These are phyloP conservation scores for Macrophya alboannulata DNA, from an alignment of 2,888 invertebrate species.

Conservation along the genomic window DNA sequence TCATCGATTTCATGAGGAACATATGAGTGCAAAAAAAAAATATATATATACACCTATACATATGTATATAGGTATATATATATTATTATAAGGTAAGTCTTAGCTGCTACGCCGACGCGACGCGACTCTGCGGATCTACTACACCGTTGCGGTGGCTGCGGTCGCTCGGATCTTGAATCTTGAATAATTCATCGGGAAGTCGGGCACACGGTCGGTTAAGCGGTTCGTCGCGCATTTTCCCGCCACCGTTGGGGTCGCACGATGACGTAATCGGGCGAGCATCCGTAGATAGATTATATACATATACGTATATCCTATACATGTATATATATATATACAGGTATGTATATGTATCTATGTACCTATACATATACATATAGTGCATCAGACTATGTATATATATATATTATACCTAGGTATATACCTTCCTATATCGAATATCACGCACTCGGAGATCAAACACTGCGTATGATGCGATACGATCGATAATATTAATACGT, in stretches of 20 bases:
- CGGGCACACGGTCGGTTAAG: constrained; percentile 72
- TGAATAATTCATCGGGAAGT: constrained; percentile 76
- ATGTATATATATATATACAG: background rate
- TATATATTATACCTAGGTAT: no score
- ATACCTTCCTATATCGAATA: background rate
- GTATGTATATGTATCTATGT: no score
- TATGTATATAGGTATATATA: background rate
- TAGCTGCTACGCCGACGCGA: constrained; percentile 10
- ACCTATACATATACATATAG: no score
- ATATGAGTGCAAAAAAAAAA: no score
- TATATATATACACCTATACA: background rate
- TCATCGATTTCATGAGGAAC: no score
- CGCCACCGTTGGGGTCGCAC: constrained; percentile 28
- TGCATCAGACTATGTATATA: no score
- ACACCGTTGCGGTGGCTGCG: background rate
- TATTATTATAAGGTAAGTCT: background rate
- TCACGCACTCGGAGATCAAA: background rate
- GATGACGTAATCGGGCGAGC: constrained; percentile 33
- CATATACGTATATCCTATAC: background rate
- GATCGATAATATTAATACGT: background rate
- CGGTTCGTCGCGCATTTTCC: constrained; percentile 46
- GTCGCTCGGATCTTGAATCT: constrained; percentile 61
- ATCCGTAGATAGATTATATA: constrained; percentile 10
- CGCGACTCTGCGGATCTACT: background rate
- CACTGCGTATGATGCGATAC: background rate